Evolutionary conservation across 2,888 invertebrate genomes (phyloP).

Genomic region (Mythimna ferrago): DNA sequence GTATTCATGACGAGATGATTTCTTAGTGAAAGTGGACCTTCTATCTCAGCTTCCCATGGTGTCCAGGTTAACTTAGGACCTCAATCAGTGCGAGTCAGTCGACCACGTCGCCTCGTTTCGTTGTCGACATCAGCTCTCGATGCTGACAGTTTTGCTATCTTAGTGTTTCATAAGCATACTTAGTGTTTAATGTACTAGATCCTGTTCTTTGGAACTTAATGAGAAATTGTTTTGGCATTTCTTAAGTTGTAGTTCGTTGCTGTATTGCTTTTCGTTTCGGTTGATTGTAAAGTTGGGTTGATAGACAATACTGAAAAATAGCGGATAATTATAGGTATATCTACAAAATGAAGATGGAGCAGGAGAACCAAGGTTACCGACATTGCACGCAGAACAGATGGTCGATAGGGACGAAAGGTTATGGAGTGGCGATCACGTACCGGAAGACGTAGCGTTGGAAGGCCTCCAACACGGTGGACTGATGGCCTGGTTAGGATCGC

Average conservation of each 20-base stretch:
- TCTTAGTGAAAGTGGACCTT: slow-evolving; percentile 20
- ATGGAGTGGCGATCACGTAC: no score
- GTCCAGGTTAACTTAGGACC: slow-evolving; percentile 26
- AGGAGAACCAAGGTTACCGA: no score
- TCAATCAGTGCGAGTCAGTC: slow-evolving; percentile 37
- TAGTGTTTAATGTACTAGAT: slow-evolving; percentile 41
- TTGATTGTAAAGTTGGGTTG: no score
- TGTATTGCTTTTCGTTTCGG: no score
- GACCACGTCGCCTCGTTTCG: slow-evolving; percentile 51
- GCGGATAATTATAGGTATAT: no score
- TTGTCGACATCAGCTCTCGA: slow-evolving; percentile 51
- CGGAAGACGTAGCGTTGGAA: no score
- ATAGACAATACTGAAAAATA: no score
- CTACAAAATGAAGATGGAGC: no score
- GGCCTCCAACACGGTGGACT: no score
- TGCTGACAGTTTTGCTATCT: slow-evolving; percentile 30
- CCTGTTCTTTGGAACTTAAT: slow-evolving; percentile 10
- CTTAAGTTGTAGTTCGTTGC: background rate
- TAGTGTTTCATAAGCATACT: slow-evolving; percentile 47
- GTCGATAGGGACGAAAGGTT: no score
- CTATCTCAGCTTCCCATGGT: background rate
- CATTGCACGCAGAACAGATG: no score
- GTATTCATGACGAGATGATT: background rate
- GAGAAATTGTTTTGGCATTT: slow-evolving; percentile 22
- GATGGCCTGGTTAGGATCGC: no score